Evolutionary conservation across 2,888 invertebrate genomes (phyloP), one percentile per base, ranked within the genome.

Genomic region (Enchytraeus crypticus): DNA sequence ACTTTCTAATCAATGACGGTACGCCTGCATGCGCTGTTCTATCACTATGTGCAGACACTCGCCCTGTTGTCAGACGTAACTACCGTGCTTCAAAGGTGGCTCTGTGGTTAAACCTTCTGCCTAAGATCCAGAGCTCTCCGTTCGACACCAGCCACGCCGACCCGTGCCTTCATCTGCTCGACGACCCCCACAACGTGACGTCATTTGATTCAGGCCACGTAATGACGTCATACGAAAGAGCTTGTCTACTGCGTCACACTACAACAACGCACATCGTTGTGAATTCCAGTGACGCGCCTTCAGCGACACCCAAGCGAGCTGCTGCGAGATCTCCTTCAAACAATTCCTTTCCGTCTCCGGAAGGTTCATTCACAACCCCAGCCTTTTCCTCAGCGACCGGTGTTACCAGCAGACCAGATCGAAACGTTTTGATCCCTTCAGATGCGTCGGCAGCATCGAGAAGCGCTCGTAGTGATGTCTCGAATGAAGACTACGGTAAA

Each of bases 61-160:
- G 56, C 14, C 30, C 26, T 1, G 21, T 21, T 27, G 29, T 45
- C 29, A 33, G 51, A 49, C 30, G 54, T 21, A 43, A 43, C 26
- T 38, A 21, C n/a, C 26, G 49, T 11, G 58, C 49, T 14, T 33
- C 51, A 33, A 47, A 33, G 2, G 33, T 51, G 18, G 26, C 53
- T 11, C 45, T 47, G 26, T 59, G 43, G 59, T 18, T 34, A 21
- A 55, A 60, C 32, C 23, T 45, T 23, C n/a, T 27, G 27, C 57
- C 57, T 26, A 54, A 54, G 55, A 54, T 54, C 43, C 55, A 54
- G 33, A 32, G 55, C 38, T 14, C 18, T 38, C 38, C 38, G 18
- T 38, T 18, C 8, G 38, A 38, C 38, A 8, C 38, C 8, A 18
- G 11, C 18, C 38, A 38, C 11, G 11, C 11, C 18, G 11, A 38